Evolutionary conservation across 1,140 invertebrate genomes (phyloP), one percentile per base, ranked within the genome.

Genomic region (Drosophila rufa): DNA sequence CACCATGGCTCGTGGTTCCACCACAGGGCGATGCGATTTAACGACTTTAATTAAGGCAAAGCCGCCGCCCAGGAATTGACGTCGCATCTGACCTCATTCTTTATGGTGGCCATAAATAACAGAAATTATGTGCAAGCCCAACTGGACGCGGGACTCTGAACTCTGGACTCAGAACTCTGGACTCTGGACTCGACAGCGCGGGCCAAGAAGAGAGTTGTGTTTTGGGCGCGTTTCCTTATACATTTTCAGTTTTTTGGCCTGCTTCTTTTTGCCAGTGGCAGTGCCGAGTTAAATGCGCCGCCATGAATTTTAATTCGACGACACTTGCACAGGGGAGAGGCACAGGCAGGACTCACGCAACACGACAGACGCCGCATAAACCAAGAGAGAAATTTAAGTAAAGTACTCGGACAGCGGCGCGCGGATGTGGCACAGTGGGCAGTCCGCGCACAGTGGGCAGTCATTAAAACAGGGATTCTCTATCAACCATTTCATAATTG

Each of bases 231-330:
- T 56, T 73, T 55, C 58, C 42, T 73, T 48, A 45, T 53, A 42
- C 17, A 59, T 60, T 76, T 70, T 64, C 51, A 43, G 60, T 40
- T 56, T 47, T 68, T 59, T 27, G 65, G 17, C 61, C 38, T 55
- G 48, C 45, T 77, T 65, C 25, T 67, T 86, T 86, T 75, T 74
- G 82, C 51, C 53, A n/a, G 70, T 42, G 43, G 47, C 80, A 71
- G 61, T 47, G 70, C 68, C 83, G 74, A 87, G 84, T 89, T 89
- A 83, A 89, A 89, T 78, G 70, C 84, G 84, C 85, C 78, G 84
- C 84, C 78, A 89, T 89, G 84, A 89, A 89, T 89, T 89, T 89
- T 89, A 89, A 89, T 89, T 89, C 84, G 84, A 89, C 85, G 80
- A 84, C 85, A 89, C 84, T 89, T 86, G 67, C 80, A 86, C 64